These are phyloP conservation scores for Cataglyphis hispanica DNA, from an alignment of 1,140 invertebrate species.

Conservation along the genomic window DNA sequence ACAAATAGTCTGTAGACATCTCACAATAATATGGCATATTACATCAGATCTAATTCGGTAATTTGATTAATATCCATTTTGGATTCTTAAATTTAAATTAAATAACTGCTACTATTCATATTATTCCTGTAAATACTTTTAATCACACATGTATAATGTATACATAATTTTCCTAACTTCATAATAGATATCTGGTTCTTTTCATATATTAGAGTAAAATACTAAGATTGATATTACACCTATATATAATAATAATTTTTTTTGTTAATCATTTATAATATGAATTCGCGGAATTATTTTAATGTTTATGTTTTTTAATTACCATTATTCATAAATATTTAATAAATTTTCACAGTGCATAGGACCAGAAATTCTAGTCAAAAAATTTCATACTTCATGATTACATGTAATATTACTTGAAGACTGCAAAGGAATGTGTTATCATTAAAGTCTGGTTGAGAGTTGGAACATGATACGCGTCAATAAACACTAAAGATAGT, in stretches of 20 bases:
- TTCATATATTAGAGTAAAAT: not conserved
- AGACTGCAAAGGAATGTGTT: not conserved
- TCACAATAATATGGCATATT: not conserved
- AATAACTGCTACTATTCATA: not conserved
- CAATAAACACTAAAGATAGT: not conserved
- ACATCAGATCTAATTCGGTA: not conserved
- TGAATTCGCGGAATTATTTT: slow-evolving; percentile 1
- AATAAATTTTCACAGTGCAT: not conserved
- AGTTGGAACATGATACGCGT: not conserved
- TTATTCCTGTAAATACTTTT: slow-evolving; percentile 25
- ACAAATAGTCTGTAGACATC: slow-evolving; percentile 23
- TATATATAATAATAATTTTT: not conserved
- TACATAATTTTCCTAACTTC: slow-evolving; percentile 20
- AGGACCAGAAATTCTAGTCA: slow-evolving; percentile 26
- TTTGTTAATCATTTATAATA: not conserved
- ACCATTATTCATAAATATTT: not conserved
- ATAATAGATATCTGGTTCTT: not conserved
- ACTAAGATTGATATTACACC: not conserved
- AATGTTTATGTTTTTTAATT: not conserved
- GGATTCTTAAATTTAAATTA: not conserved
- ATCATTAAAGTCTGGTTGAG: not conserved
- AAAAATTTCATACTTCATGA: slow-evolving; percentile 2
- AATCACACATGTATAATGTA: slow-evolving; percentile 1
- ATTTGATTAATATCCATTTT: not conserved
- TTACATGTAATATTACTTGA: not conserved